phyloP scores from a whole-genome alignment of 2,113 vertebrate genomes.

The Tautogolabrus adspersus region DNA sequence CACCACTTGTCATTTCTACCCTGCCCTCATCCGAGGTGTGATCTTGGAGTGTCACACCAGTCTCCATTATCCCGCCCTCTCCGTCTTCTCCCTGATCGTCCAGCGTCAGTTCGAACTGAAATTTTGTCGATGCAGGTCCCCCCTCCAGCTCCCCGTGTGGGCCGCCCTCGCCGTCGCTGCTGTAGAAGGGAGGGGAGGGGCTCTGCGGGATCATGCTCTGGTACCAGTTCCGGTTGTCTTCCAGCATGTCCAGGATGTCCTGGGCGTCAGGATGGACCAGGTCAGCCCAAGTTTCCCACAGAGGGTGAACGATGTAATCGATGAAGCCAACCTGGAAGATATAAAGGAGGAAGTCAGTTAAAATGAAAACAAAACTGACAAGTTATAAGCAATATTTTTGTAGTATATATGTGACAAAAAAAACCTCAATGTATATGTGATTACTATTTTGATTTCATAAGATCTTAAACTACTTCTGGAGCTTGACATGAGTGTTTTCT shows the following conservation, averaged over 20 bases:
- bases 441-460: no score
- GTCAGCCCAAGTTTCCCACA: constrained; percentile 99
- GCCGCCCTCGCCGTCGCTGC: constrained; percentile 77
- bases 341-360: neutral
- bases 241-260: constrained; percentile 97
- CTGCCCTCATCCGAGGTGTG: constrained; percentile 19
- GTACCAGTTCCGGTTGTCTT: constrained; percentile 99
- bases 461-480: neutral
- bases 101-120: constrained; percentile 95
- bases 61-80: constrained; percentile 65
- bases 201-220: constrained; percentile 99
- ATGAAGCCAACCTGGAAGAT: constrained; percentile 93
- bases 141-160: constrained; percentile 80
- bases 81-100: constrained; percentile 88
- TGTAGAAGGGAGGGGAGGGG: constrained; percentile 93
- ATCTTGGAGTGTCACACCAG: constrained; percentile 32
- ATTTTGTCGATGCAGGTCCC: constrained; percentile 84
- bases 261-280: constrained; percentile 98
- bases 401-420: no score
- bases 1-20: constrained; percentile 65
- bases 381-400: no score
- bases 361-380: neutral
- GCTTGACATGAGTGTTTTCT: neutral
- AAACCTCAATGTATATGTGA: no score
- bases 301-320: constrained; percentile 96